Evolutionary conservation across 2,113 vertebrate species (phyloP).

Genomic region (Talpa occidentalis): DNA sequence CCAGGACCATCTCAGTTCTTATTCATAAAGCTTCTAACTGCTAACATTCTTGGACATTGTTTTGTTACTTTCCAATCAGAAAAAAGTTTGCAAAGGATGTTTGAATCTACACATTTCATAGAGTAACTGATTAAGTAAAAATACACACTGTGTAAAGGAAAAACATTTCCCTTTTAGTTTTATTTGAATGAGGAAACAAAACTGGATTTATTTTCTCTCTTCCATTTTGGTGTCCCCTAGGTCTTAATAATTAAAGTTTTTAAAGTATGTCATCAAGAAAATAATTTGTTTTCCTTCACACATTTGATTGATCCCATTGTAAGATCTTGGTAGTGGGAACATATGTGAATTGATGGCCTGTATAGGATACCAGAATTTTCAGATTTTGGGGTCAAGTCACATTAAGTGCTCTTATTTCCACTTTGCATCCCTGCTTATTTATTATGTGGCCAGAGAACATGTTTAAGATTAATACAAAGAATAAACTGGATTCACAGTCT

Average conservation of each 20-base stretch:
- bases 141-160: neutral
- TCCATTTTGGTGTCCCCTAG: neutral
- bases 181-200: constrained; percentile 22
- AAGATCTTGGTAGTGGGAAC: neutral
- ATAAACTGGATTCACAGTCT: neutral
- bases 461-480: neutral
- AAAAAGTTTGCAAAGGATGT: neutral
- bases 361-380: neutral
- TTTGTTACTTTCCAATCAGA: constrained; percentile 55
- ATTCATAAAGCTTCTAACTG: constrained; percentile 43
- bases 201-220: neutral
- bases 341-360: neutral
- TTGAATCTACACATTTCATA: constrained; percentile 10
- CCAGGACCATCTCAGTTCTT: constrained; percentile 9
- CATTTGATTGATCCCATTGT: neutral
- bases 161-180: constrained; percentile 4
- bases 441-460: neutral
- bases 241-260: neutral
- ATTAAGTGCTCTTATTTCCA: neutral
- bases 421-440: neutral
- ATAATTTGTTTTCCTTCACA: neutral
- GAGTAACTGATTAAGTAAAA: constrained; percentile 62
- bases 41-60: neutral
- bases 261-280: neutral
- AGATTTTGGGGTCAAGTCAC: neutral